Evolutionary conservation across 2,113 vertebrate species (phyloP).

Genomic region (Chunga burmeisteri): DNA sequence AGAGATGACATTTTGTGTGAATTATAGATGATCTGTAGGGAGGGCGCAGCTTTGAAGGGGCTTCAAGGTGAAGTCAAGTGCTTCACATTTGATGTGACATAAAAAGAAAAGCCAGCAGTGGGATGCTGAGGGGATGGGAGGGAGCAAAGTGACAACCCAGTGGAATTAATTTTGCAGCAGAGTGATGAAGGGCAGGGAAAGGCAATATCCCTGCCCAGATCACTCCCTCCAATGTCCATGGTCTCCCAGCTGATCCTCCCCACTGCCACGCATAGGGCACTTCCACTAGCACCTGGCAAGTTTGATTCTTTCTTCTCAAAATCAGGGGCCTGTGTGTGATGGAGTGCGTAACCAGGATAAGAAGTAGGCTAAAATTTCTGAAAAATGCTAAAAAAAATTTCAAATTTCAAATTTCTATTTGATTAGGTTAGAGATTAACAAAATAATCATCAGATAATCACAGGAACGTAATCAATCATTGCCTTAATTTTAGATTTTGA

Average conservation of each 20-base stretch:
- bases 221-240: background rate
- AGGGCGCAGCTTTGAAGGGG: slow-evolving; percentile 18
- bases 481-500: background rate
- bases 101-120: background rate
- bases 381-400: background rate
- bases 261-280: background rate
- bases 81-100: background rate
- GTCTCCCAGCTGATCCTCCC: background rate
- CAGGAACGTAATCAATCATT: background rate
- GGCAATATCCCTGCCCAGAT: background rate
- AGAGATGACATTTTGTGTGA: slow-evolving; percentile 23
- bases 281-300: background rate
- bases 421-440: background rate
- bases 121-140: background rate
- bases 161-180: background rate
- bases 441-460: background rate
- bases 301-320: background rate
- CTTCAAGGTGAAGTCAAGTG: slow-evolving; percentile 33
- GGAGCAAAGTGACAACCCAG: background rate
- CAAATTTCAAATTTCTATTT: background rate
- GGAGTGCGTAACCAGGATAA: background rate
- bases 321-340: background rate
- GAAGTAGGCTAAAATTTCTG: background rate
- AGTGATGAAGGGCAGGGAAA: background rate
- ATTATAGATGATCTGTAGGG: slow-evolving; percentile 31